These are phyloP conservation scores for Leptobrachium leishanense DNA, from an alignment of 2,113 vertebrate genomes.

Conservation along the genomic window DNA sequence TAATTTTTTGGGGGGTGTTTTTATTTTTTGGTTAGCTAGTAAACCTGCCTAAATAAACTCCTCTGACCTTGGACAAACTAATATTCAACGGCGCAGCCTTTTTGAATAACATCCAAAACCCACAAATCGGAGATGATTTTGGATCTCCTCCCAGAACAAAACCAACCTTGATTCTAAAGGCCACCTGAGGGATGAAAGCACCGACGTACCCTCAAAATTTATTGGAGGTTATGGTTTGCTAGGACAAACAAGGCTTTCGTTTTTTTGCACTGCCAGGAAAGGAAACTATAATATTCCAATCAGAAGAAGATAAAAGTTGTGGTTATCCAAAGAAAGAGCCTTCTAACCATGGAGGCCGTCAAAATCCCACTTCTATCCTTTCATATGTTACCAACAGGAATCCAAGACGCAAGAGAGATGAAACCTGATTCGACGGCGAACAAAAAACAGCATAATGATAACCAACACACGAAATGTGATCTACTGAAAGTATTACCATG, in stretches of 20 bases:
- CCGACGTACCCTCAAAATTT: conserved; percentile 45
- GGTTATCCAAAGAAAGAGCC: conserved; percentile 16
- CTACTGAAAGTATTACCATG: too few species aligned
- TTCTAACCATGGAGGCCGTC: conserved; percentile 12
- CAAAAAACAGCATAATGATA: background rate
- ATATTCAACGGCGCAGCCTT: conserved; percentile 54
- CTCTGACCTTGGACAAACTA: conserved; percentile 56
- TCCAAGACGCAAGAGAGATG: background rate
- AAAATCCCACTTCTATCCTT: background rate
- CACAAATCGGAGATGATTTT: conserved; percentile 58
- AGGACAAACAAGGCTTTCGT: conserved; percentile 27
- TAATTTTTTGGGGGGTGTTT: background rate
- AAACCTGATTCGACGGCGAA: background rate
- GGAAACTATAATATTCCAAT: conserved; percentile 34
- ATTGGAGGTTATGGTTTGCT: conserved; percentile 53
- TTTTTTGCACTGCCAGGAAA: conserved; percentile 19
- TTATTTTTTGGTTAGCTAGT: conserved; percentile 55
- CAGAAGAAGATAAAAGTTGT: conserved; percentile 20
- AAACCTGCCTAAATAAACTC: conserved; percentile 63
- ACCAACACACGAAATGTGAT: background rate
- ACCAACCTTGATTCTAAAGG: conserved; percentile 51
- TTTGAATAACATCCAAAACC: conserved; percentile 60
- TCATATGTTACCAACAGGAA: conserved; percentile 8
- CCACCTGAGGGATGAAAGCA: conserved; percentile 46
- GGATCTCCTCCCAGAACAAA: conserved; percentile 60